Evolutionary conservation across 2,113 vertebrate species (phyloP).

Genomic region (Crotalus tigris): DNA sequence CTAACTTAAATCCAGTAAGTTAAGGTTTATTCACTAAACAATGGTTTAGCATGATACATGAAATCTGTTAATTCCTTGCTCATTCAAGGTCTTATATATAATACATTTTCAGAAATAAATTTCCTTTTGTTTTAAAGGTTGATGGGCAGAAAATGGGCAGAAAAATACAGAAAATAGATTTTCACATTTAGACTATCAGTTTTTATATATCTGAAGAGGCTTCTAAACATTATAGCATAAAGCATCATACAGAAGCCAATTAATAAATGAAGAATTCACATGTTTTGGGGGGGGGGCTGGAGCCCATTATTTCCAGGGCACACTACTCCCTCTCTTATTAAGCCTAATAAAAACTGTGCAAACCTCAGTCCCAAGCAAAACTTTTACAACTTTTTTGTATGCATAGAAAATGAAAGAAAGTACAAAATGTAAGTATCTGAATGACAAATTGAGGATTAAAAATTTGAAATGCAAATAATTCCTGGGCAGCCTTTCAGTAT

Average conservation of each 20-base stretch:
- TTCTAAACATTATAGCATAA: neutral
- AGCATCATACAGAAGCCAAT: neutral
- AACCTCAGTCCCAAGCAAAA: constrained; percentile 23
- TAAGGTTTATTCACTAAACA: neutral
- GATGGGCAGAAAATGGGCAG: neutral
- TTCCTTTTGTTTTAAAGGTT: neutral
- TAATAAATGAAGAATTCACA: neutral
- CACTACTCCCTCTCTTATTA: constrained; percentile 10
- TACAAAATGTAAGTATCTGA: constrained; percentile 30
- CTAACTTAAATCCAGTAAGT: neutral
- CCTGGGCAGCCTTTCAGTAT: constrained; percentile 32
- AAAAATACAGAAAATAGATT: neutral
- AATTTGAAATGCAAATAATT: constrained; percentile 36
- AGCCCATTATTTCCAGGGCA: neutral
- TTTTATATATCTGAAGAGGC: neutral
- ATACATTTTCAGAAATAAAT: neutral
- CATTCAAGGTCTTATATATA: neutral
- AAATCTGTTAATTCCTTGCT: neutral
- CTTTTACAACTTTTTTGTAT: neutral
- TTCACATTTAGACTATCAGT: neutral
- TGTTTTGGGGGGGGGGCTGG: neutral
- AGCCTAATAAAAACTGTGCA: constrained; percentile 16
- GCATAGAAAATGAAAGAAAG: constrained; percentile 36
- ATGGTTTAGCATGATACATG: neutral
- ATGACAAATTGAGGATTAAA: constrained; percentile 29